Percentiles rank a stretch among this genome's conserved stretches.
phyloP scores from a whole-genome alignment of 2,113 vertebrate genomes.

The Laticauda laticaudata region DNA sequence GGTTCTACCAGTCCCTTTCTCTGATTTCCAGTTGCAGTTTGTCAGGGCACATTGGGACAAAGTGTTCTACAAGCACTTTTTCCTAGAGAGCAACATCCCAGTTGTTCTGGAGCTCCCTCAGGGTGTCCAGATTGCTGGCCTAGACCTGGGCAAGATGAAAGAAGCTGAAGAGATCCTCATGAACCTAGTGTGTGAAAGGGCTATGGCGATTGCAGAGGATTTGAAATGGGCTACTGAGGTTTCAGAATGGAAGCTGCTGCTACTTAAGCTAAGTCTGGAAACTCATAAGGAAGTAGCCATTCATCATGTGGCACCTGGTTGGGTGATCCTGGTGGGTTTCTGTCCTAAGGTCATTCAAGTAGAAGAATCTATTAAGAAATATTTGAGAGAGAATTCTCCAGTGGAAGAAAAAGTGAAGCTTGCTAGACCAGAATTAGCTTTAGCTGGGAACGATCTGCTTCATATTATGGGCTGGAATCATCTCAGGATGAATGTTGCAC shows the following conservation, averaged over 20 bases:
- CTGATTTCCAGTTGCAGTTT: not conserved
- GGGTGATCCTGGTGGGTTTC: conserved; percentile 9
- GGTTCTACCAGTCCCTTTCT: not conserved
- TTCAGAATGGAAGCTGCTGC: conserved; percentile 4
- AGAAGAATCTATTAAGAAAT: not conserved
- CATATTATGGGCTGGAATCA: conserved; percentile 2
- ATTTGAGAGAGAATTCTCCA: conserved; percentile 3
- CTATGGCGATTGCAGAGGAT: not conserved
- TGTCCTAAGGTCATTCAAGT: not conserved
- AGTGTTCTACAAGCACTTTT: not conserved
- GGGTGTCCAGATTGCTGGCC: not conserved
- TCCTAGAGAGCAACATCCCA: not conserved
- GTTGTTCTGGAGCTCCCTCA: not conserved
- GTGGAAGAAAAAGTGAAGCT: not conserved
- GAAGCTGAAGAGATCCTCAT: not conserved
- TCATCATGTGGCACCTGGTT: not conserved
- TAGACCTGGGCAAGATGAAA: not conserved
- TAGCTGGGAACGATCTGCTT: not conserved
- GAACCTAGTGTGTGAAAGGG: not conserved
- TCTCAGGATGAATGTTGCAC: not conserved
- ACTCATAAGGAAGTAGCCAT: not conserved
- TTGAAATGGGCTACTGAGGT: not conserved
- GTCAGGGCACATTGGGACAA: not conserved
- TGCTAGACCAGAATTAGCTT: not conserved
- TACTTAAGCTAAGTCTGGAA: not conserved